Evolutionary conservation across 2,797 vertebrate species (phyloP).

Genomic region (Vespertilio murinus): DNA sequence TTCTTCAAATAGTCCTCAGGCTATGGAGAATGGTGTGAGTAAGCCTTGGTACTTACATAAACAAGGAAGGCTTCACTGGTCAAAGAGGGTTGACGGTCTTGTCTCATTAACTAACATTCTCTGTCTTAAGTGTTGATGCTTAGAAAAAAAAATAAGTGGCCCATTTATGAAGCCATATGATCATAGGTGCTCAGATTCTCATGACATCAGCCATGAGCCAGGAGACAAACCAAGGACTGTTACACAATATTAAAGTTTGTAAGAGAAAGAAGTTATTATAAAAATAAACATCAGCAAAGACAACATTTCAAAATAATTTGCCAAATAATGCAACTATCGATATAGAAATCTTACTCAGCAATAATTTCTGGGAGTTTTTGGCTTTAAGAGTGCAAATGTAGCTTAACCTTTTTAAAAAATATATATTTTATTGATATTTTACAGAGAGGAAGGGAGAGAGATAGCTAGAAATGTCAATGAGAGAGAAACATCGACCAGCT

Average conservation of each 20-base stretch:
- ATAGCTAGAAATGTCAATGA: too few relatives aligned
- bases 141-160: neutral
- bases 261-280: neutral
- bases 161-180: neutral
- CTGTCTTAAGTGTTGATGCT: neutral
- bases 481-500: too few relatives aligned
- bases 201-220: neutral
- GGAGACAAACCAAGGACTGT: neutral
- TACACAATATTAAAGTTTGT: neutral
- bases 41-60: neutral
- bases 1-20: neutral
- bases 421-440: too few relatives aligned
- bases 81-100: neutral
- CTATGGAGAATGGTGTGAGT: accelerated
- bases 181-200: neutral
- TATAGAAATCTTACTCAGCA: neutral
- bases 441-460: too few relatives aligned
- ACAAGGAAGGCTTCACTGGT: neutral
- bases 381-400: neutral
- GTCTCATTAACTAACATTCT: neutral
- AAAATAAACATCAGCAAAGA: neutral
- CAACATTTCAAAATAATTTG: neutral
- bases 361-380: neutral
- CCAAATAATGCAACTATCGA: neutral
- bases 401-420: neutral